Evolutionary conservation across 2,888 invertebrate genomes (phyloP), one percentile per base, ranked within the genome.

Genomic region (Diarsia mendica): DNA sequence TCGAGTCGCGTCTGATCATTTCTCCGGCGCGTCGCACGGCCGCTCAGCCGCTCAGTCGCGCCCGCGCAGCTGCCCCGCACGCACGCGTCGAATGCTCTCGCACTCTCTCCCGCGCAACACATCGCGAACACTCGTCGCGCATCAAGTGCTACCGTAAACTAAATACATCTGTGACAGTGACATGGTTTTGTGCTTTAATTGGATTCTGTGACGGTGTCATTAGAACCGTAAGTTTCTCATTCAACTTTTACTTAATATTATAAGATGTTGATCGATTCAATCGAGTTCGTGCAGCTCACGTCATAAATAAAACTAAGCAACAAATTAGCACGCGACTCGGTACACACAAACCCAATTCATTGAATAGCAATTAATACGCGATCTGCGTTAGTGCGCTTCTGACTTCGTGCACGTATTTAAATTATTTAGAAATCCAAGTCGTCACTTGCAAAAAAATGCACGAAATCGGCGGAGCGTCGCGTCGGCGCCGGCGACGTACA

Each of bases 391-490:
- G 91, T 91, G 90, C 91, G 91, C 90, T 92, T 91, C 90, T 90
- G 90, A 86, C 89, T 90, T 93, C 95, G 95, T 95, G 95, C 94
- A 91, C 92, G 94, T 95, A 96, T 96, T 95, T 95, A 96, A 95
- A 96, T 96, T 94, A 95, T 96, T 96, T 96, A 96, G 96, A 96
- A 96, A 96, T 93, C 95, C 89, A 89, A 93, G 93, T 93, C 92
- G 93, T 93, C 95, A 93, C 91, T 93, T 95, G 95, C 92, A 95
- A 95, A 96, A 93, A 96, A 95, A 93, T 93, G 95, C 93, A 95
- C 93, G 95, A 94, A 95, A 94, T 92, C 96, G 94, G 61, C 94
- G 92, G 89, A 95, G 95, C 95, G 95, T 87, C 90, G 91, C 93
- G 90, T 80, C 85, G 89, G 87, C 90, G 91, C 89, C 87, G 89